Percentiles rank a stretch among this genome's conserved stretches.
Evolutionary conservation across 37 sponge, comb jelly and placozoan genomes (phyloP).

Genomic region (Sycon ciliatum): DNA sequence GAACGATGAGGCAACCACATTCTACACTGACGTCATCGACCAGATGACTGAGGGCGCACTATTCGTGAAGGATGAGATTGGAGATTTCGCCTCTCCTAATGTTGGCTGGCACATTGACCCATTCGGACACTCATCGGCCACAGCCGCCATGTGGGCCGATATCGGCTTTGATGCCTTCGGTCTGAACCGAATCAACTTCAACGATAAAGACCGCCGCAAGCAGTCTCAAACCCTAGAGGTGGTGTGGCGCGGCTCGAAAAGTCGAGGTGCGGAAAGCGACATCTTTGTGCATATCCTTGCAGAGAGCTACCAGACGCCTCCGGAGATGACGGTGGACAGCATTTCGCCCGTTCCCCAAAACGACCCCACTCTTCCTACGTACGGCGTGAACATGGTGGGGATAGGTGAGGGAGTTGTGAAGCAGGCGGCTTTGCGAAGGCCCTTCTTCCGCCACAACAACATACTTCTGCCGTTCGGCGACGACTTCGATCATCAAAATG

Average conservation of each 20-base stretch:
- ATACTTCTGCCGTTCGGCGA: background rate
- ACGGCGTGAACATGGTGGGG: too few species aligned
- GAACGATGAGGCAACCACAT: conserved; percentile 5
- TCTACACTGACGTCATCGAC: background rate
- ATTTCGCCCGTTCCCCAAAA: too few species aligned
- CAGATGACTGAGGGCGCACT: conserved; percentile 13
- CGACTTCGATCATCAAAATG: conserved; percentile 10
- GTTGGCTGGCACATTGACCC: conserved; percentile 18
- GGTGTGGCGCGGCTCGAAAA: conserved; percentile 12
- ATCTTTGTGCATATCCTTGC: background rate
- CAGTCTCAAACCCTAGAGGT: background rate
- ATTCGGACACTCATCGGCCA: conserved; percentile 1
- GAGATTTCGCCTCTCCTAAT: conserved; percentile 28
- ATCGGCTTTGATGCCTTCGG: conserved; percentile 13
- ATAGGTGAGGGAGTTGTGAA: too few species aligned
- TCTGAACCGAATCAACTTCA: background rate
- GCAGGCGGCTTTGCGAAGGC: background rate
- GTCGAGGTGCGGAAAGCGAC: background rate
- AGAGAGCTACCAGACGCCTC: too few species aligned
- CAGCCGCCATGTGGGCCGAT: background rate
- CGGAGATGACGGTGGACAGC: too few species aligned
- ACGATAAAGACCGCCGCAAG: background rate
- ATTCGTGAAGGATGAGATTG: background rate
- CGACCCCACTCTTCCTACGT: too few species aligned
- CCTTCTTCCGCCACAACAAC: background rate